Percentiles rank a stretch among this genome's conserved stretches.
Evolutionary conservation across 2,888 invertebrate species (phyloP).

Genomic region (Eristalis pertinax): DNA sequence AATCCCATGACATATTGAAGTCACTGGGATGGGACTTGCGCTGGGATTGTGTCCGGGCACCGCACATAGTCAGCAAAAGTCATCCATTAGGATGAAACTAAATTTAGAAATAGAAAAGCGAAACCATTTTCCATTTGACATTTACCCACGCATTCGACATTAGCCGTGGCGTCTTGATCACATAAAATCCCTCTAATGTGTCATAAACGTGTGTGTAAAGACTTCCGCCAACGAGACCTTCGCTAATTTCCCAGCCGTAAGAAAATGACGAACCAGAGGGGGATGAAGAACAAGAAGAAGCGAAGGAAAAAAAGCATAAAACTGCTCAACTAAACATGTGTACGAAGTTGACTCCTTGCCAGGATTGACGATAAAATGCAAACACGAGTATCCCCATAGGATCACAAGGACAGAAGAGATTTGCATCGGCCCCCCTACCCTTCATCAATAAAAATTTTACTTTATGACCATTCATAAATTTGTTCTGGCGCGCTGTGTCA

Average conservation of each 20-base stretch:
- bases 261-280: not conserved
- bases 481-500: constrained; percentile 9
- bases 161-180: constrained; percentile 22
- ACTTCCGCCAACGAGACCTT: constrained; percentile 15
- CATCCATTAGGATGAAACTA: constrained; percentile 31
- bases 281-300: not conserved
- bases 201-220: constrained; percentile 36
- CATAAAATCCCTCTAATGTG: constrained; percentile 30
- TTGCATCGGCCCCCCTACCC: constrained; percentile 14
- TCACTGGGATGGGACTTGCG: not conserved
- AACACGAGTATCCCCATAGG: constrained; percentile 1
- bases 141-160: constrained; percentile 2
- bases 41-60: not conserved
- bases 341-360: not conserved
- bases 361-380: constrained; percentile 30
- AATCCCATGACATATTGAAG: not conserved
- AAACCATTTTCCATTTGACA: constrained; percentile 5
- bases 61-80: not conserved
- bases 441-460: constrained; percentile 27
- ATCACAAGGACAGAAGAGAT: constrained; percentile 13
- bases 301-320: constrained; percentile 14
- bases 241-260: constrained; percentile 23
- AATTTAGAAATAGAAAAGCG: constrained; percentile 24
- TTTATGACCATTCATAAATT: constrained; percentile 45
- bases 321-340: constrained; percentile 4